Evolutionary conservation across 2,797 vertebrate genomes (phyloP), one percentile per base, ranked within the genome.

Genomic region (Vireo griseus): DNA sequence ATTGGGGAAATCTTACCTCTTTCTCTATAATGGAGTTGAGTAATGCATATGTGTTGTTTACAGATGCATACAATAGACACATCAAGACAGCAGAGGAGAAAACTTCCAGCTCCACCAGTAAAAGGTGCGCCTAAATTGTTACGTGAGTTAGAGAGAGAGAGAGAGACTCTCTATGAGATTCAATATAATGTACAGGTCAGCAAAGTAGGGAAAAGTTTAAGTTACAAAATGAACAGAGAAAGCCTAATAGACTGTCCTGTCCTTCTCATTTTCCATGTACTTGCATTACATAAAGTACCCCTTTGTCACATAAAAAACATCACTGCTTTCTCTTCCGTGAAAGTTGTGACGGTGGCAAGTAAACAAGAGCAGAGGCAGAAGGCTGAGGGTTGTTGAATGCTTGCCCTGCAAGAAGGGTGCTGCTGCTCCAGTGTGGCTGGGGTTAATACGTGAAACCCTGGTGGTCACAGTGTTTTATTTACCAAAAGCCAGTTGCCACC

Each of bases 51-150:
- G 26, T 94, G 78, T 97, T 92, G 76, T 91, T 96, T 96, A 59
- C 96, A 99, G 99, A 98, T 99, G 95, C 98, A 99, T 90, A 99
- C 99, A 76, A 98, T 99, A 96, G 99, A 99, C 97, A 98, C 99
- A 18, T 99, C 99, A 12, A 98, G 99, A 94, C 99, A 99, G 95
- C 99, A 99, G 97, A 98, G 99, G 97, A 98, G 99, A 96, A 99
- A 99, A 90, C 98, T 99, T 61, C 99, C 99, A 47, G 99, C 99
- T 35, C 99, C 99, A 48, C 99, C 99, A 12, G 77, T 98, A 80
- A 98, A 98, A 99, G 99, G 99, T 99, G 55, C 16, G 71, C 47
- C n/a, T 37, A 10, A 37, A 57, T 72, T 88, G 62, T 86, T 79
- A 29, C 1, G 1, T 54, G 20, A 16, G 11, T n/a, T 72, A 20